Evolutionary conservation across 2,113 vertebrate genomes (phyloP), one percentile per base, ranked within the genome.

Genomic region (Menidia beryllina): DNA sequence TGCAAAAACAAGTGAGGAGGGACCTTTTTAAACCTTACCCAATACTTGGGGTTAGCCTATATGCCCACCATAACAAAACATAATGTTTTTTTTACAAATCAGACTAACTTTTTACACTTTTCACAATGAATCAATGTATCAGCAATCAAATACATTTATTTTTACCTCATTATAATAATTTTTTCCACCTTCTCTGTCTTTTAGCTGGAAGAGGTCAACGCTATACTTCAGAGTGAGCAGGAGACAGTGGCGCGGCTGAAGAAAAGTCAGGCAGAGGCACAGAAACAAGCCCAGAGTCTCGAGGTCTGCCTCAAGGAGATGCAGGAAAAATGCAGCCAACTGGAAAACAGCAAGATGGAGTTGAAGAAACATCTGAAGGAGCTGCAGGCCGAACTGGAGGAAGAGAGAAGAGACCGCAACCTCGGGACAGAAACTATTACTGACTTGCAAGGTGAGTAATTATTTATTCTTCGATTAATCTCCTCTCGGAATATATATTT

Each of bases 311-410:
- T 96, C 50, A 88, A 93, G 89, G 96, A 98, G 51, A 80, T 94
- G n/a, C 95, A 96, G 86, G 95, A 96, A 84, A 96, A 95, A 84
- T 95, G 94, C 76, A 94, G 91, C 82, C 81, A 94, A 48, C 88
- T 99, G 63, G 97, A 99, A 85, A 95, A 93, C 63, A 84, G 93
- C 20, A 96, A 94, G 74, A 91, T 96, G 85, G 94, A 95, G 84
- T 90, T 97, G 80, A 96, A 99, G 87, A 97, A 96, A 88, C 95
- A 97, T 47, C 95, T 95, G 61, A 93, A 94, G 75, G 95, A 91
- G 77, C 91, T 98, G 73, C 97, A 96, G 84, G 94, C 93, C 7
- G 93, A 95, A 76, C 93, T 99, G 74, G 96, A 98, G 88, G 93
- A 94, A 51, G 97, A 98, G 93, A 95, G 86, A 58, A 93, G 95